Conservation (phyloP, 2,888 invertebrate species). For the Thysanoteuthis rhombus region DNA sequence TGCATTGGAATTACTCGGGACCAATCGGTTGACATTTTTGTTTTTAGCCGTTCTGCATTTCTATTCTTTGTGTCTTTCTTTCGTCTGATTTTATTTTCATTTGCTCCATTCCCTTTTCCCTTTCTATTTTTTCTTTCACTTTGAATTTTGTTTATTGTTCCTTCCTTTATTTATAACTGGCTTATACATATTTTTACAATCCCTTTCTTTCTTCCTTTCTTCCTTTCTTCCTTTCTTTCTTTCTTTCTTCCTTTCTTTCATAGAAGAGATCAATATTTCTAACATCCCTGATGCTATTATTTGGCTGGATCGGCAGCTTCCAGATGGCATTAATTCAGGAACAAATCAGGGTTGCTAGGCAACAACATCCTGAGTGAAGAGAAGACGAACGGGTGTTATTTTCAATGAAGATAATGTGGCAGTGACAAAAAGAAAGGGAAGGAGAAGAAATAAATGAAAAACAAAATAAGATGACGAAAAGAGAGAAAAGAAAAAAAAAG, state of each 20-base stretch:
- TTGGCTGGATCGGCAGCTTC: background rate
- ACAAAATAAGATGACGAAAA: background rate
- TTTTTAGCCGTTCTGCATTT: no score
- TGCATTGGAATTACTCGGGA: no score
- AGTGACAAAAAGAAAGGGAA: background rate
- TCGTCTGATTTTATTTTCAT: no score
- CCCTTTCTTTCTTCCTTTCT: background rate
- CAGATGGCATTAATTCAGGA: background rate
- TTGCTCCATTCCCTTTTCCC: no score
- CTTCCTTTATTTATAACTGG: no score
- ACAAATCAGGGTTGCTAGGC: background rate
- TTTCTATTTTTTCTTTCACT: no score
- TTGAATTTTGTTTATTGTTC: no score
- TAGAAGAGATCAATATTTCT: background rate
- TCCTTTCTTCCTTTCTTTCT: background rate
- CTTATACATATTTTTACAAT: no score
- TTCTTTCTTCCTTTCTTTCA: background rate
- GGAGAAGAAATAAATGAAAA: background rate
- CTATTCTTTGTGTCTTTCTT: no score
- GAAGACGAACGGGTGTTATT: background rate
- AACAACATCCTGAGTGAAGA: background rate
- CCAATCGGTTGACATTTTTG: no score
- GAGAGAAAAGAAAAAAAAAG: background rate
- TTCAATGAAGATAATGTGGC: background rate
- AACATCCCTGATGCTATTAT: background rate